phyloP scores from a whole-genome alignment of 2,797 vertebrate genomes.

The Oryzias sinensis region DNA sequence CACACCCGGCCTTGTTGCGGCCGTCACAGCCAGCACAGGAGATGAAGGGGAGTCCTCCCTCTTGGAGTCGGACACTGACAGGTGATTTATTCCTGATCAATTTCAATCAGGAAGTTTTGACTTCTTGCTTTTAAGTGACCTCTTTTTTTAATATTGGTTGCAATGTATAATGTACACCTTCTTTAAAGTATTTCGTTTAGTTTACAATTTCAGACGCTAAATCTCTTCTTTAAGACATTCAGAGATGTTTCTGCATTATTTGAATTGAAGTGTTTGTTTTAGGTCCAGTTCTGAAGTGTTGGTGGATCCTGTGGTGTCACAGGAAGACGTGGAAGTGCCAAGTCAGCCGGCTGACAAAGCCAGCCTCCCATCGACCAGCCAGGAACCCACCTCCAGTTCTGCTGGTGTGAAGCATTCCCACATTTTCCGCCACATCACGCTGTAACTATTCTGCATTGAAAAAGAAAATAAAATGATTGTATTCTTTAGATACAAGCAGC shows the following conservation, averaged over 20 bases:
- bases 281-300: conserved; percentile 70
- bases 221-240: background rate
- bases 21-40: conserved; percentile 74
- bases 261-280: conserved; percentile 1
- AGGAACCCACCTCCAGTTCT: conserved; percentile 94
- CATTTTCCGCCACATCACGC: background rate
- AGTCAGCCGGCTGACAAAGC: conserved; percentile 86
- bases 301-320: conserved; percentile 84
- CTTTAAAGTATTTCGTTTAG: background rate
- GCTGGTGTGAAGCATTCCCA: conserved; percentile 74
- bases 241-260: no score
- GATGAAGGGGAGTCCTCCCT: conserved; percentile 90
- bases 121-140: background rate
- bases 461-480: background rate
- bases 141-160: background rate
- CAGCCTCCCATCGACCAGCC: conserved; percentile 90
- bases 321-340: conserved; percentile 85
- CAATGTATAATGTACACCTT: background rate
- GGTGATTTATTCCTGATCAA: conserved; percentile 68
- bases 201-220: background rate
- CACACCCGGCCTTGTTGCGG: conserved; percentile 80
- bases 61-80: conserved; percentile 88
- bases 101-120: background rate
- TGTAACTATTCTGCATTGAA: background rate
- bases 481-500: conserved; percentile 84